Conservation (phyloP, 1,140 invertebrate genomes). For the Spodoptera litura region DNA sequence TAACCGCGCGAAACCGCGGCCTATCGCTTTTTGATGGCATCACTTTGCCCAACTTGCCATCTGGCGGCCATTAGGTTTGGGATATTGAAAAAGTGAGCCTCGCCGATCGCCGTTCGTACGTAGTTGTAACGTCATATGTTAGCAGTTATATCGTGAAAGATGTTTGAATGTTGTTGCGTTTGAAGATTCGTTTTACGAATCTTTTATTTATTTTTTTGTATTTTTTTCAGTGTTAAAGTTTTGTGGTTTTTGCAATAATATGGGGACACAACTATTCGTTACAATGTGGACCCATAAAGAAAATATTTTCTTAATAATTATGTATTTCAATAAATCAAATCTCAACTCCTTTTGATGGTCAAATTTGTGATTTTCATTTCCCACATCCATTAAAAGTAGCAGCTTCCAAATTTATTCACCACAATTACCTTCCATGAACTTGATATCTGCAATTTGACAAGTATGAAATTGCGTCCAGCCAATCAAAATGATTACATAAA, state of each 20-base stretch:
- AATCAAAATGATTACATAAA: conserved; percentile 9
- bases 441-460: conserved; percentile 20
- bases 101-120: conserved; percentile 60
- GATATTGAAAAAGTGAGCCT: conserved; percentile 84
- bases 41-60: conserved; percentile 84
- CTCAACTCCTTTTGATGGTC: not conserved
- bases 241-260: too few species aligned
- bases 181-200: conserved; percentile 6
- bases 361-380: not conserved
- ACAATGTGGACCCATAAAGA: too few species aligned
- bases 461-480: not conserved
- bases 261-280: too few species aligned
- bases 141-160: conserved; percentile 31
- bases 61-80: conserved; percentile 81
- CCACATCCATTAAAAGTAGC: not conserved
- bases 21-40: conserved; percentile 86
- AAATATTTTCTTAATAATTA: too few species aligned
- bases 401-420: conserved; percentile 24
- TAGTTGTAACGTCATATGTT: conserved; percentile 36
- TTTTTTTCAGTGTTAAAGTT: not conserved
- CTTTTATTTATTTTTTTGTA: not conserved
- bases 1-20: conserved; percentile 79
- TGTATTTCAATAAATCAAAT: too few species aligned
- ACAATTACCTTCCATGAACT: not conserved
- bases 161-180: not conserved